A percentile compares a stretch with the other conserved stretches of the same genome.
phyloP scores from a whole-genome alignment of 2,113 vertebrate genomes.

The Passer montanus region DNA sequence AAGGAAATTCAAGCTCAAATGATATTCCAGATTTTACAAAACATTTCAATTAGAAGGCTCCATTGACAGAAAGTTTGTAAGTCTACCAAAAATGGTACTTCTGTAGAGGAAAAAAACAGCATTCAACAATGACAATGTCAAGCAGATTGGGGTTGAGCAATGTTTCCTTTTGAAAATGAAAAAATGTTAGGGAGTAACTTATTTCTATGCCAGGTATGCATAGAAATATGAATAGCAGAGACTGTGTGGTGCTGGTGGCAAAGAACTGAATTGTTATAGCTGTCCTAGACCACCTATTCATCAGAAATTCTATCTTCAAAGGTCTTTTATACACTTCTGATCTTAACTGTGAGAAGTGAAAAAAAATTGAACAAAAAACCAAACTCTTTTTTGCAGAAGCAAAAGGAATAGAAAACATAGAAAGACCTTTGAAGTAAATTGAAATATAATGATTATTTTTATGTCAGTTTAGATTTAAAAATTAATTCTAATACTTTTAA shows the following conservation, averaged over 20 bases:
- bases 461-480: background rate
- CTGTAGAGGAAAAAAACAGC: background rate
- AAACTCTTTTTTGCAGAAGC: background rate
- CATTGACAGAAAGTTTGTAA: background rate
- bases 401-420: background rate
- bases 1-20: background rate
- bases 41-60: background rate
- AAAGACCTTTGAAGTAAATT: background rate
- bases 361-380: accelerated
- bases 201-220: background rate
- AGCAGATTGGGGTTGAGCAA: background rate
- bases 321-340: background rate
- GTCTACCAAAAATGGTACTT: background rate
- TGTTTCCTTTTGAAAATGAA: background rate
- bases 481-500: background rate
- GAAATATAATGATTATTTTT: background rate
- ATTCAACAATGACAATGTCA: background rate
- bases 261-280: background rate
- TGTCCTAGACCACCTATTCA: background rate
- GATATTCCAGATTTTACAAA: background rate
- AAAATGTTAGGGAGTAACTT: background rate
- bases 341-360: background rate
- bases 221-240: background rate
- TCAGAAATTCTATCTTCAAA: background rate
- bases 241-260: background rate